Conservation (phyloP, 2,888 invertebrate genomes). For the Pammene fasciana region DNA sequence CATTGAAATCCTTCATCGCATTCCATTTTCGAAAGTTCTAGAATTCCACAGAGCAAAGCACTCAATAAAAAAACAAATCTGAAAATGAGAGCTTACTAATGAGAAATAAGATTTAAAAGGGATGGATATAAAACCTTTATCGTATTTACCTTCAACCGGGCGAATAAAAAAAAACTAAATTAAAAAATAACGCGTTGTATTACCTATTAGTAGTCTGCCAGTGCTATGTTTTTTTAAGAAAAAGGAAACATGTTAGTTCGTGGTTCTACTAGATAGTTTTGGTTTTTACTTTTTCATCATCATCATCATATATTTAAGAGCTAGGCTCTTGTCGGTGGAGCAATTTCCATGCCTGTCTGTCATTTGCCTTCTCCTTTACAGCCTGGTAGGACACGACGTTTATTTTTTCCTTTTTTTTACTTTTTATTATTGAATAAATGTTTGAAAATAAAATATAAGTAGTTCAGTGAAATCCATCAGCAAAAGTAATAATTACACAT, state of each 20-base stretch:
- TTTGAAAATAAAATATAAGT: background rate
- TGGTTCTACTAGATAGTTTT: too few species aligned
- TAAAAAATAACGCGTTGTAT: slow-evolving; percentile 8
- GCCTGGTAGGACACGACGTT: too few species aligned
- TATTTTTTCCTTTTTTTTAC: too few species aligned
- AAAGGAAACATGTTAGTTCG: too few species aligned
- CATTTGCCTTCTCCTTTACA: too few species aligned
- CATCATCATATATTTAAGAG: too few species aligned
- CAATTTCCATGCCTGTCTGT: too few species aligned
- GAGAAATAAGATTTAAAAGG: slow-evolving; percentile 39
- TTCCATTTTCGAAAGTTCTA: slow-evolving; percentile 26
- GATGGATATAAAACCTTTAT: slow-evolving; percentile 30
- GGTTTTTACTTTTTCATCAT: too few species aligned
- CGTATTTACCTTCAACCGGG: slow-evolving; percentile 17
- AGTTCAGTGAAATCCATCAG: background rate
- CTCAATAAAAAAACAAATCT: slow-evolving; percentile 31
- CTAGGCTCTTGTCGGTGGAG: too few species aligned
- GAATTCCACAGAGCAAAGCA: slow-evolving; percentile 28
- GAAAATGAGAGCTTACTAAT: slow-evolving; percentile 39
- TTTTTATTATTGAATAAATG: too few species aligned
- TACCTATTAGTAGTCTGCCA: background rate
- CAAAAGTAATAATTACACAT: background rate
- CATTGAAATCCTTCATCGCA: slow-evolving; percentile 13
- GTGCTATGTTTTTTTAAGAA: slow-evolving; percentile 9
- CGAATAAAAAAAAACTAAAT: slow-evolving; percentile 8